Base-by-base conservation (phyloP, 2,888 invertebrate genomes). In the Aphidius colemani region DNA sequence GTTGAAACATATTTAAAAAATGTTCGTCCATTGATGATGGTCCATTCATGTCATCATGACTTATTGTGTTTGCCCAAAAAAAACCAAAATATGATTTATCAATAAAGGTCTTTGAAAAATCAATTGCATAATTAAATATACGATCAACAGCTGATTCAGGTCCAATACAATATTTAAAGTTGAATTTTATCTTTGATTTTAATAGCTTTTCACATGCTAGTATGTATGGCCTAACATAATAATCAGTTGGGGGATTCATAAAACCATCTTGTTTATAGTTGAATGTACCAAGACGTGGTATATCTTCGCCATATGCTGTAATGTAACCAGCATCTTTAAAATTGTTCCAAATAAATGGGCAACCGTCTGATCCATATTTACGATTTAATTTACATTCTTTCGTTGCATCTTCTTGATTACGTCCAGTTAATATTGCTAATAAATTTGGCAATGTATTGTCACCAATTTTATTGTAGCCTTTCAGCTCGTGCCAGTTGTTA, bases 391-490 rank as follows among this genome's bases (percentile, higher is more conserved):
- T 80, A 69, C 87, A 86, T 40, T 85, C 81, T 8, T 86, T 79
- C 55, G 86, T 83, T 10, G 88, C 83, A 11, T 84, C 73, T 0
- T 78, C 71, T 43, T 82, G 78, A 66, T 84, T 87, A 68, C 86
- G 85, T 1, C 95, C 96, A 0, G 91, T 89, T 10, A 93, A 84
- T 53, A 92, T 85, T 0, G 95, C 93, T 86, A 95, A 90, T 58
- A 96, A 82, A 82, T 96, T 97, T 0, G 96, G 94, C 76, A 92
- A 94, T 0, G 95, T 96, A 75, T 96, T 96, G 75, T 95, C 95
- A 7, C 89, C 94, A 67, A 93, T 87, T 87, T 93, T 87, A 69
- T 86, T 86, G 79, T 93, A 94, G 1, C 92, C 95, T 70, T 88
- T 86, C 78, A 91, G 85, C 66, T 89, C 88, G 51, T 91, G 83